A percentile compares a stretch with the other conserved stretches of the same genome.
Conservation (phyloP, 1,140 invertebrate genomes). For the Anthonomus grandis region DNA sequence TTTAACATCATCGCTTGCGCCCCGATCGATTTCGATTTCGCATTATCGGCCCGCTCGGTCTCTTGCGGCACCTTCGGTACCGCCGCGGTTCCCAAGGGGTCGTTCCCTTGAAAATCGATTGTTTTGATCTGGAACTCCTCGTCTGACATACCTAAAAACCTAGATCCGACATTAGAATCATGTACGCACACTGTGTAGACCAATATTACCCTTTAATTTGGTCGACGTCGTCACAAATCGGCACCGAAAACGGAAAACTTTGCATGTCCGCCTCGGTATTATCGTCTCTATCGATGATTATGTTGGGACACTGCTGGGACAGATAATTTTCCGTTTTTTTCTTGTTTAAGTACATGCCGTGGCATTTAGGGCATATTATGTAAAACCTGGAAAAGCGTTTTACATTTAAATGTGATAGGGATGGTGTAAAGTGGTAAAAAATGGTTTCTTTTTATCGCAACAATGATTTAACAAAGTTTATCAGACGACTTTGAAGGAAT, state of each 20-base stretch:
- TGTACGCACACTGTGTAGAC: background rate
- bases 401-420: too few relatives aligned
- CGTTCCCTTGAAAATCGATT: conserved; percentile 47
- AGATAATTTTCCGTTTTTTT: conserved; percentile 29
- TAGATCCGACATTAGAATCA: conserved; percentile 1
- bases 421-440: too few relatives aligned
- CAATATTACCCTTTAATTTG: conserved; percentile 35
- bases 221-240: conserved; percentile 34
- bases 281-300: conserved; percentile 43
- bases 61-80: conserved; percentile 45
- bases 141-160: conserved; percentile 26
- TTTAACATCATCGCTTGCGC: conserved; percentile 53
- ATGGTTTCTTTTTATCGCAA: too few relatives aligned
- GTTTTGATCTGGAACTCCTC: conserved; percentile 46
- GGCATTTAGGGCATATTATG: conserved; percentile 53
- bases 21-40: conserved; percentile 42
- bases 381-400: conserved; percentile 40
- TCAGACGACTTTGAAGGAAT: too few relatives aligned
- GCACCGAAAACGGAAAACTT: conserved; percentile 32
- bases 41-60: conserved; percentile 23
- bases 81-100: conserved; percentile 55
- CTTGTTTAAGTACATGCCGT: conserved; percentile 48
- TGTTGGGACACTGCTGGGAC: conserved; percentile 40
- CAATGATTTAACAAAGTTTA: too few relatives aligned
- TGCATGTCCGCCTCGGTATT: conserved; percentile 38